These are phyloP conservation scores for Osmerus mordax DNA, from an alignment of 2,113 vertebrate genomes.

Conservation along the genomic window DNA sequence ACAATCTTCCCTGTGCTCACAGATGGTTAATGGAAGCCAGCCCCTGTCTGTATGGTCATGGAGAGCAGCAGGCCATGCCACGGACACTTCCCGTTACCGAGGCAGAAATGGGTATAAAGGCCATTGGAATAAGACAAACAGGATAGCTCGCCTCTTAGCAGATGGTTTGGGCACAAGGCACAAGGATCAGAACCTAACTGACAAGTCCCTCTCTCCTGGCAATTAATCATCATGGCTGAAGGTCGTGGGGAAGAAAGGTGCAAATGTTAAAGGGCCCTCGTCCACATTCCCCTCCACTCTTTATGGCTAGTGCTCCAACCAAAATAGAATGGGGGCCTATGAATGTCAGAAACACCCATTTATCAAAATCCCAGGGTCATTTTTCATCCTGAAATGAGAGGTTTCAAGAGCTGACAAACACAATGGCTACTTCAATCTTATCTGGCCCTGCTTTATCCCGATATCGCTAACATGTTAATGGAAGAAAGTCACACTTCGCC, in stretches of 20 bases:
- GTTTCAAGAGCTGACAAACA: slow-evolving; percentile 76
- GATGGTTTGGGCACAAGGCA: slow-evolving; percentile 75
- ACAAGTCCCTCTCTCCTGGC: slow-evolving; percentile 78
- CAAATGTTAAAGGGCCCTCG: slow-evolving; percentile 70
- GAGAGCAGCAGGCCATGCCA: slow-evolving; percentile 41
- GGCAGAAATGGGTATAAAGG: slow-evolving; percentile 67
- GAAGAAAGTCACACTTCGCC: slow-evolving; percentile 64
- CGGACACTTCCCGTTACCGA: slow-evolving; percentile 58
- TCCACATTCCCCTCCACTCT: slow-evolving; percentile 60
- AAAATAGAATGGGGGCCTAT: slow-evolving; percentile 78
- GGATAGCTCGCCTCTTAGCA: slow-evolving; percentile 70
- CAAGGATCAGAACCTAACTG: slow-evolving; percentile 83
- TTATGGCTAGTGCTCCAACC: slow-evolving; percentile 57
- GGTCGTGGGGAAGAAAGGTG: slow-evolving; percentile 78
- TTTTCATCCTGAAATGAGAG: slow-evolving; percentile 79
- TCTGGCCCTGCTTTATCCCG: slow-evolving; percentile 60
- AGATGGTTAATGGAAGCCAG: slow-evolving; percentile 63
- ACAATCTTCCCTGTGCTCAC: slow-evolving; percentile 41
- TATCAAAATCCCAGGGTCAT: slow-evolving; percentile 77
- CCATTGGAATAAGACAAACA: slow-evolving; percentile 61
- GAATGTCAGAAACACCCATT: slow-evolving; percentile 81
- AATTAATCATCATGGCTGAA: slow-evolving; percentile 83
- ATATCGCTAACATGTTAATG: slow-evolving; percentile 48
- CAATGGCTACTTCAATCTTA: slow-evolving; percentile 77
- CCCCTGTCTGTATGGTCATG: slow-evolving; percentile 31